Conservation (phyloP, 2,797 vertebrate genomes). For the Percopsis omiscomaycus region DNA sequence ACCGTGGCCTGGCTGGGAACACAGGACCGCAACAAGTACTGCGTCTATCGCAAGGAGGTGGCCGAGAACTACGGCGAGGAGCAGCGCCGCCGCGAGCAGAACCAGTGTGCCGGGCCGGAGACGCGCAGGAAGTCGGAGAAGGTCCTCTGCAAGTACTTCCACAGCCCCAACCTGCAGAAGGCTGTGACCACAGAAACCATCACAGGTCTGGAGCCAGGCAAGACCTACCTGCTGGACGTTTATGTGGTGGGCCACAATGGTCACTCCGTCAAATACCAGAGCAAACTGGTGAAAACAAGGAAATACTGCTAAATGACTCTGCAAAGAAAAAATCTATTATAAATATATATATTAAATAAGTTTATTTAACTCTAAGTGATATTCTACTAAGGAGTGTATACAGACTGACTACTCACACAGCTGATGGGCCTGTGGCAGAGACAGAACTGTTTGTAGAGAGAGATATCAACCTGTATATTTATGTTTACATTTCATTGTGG, state of each 20-base stretch:
- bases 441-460: constrained; percentile 84
- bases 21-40: constrained; percentile 96
- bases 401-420: constrained; percentile 87
- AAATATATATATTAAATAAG: constrained; percentile 83
- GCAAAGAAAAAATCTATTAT: constrained; percentile 83
- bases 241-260: constrained; percentile 94
- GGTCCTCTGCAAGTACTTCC: constrained; percentile 98
- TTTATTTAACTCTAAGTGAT: constrained; percentile 83
- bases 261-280: constrained; percentile 97
- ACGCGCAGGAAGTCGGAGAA: constrained; percentile 92
- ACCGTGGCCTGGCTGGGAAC: constrained; percentile 98
- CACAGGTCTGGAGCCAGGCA: constrained; percentile 88
- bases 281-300: constrained; percentile 97
- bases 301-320: constrained; percentile 92
- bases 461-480: constrained; percentile 86
- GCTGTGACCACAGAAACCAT: constrained; percentile 97
- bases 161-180: constrained; percentile 94
- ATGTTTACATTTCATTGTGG: constrained; percentile 81
- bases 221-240: constrained; percentile 95
- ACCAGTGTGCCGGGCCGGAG: constrained; percentile 93
- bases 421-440: constrained; percentile 81
- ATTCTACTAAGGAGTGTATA: constrained; percentile 83
- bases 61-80: constrained; percentile 86
- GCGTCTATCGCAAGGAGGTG: constrained; percentile 93
- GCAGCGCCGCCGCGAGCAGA: constrained; percentile 89